Percentiles rank a stretch among this genome's conserved stretches.
Evolutionary conservation across 2,888 invertebrate genomes (phyloP).

Genomic region (Cerastis rubricosa): DNA sequence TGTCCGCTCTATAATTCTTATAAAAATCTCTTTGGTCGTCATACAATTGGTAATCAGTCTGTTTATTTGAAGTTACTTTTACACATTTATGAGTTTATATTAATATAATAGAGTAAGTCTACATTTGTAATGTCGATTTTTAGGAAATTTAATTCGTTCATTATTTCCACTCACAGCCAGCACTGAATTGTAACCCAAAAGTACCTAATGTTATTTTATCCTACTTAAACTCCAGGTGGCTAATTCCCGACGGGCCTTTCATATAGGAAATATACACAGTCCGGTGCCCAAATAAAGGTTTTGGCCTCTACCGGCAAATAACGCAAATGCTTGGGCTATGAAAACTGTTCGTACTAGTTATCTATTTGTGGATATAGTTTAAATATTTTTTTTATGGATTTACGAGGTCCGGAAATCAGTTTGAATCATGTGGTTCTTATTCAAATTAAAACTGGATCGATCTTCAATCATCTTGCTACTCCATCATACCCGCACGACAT

Average conservation of each 20-base stretch:
- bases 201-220: slow-evolving; percentile 7
- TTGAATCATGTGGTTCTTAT: not conserved
- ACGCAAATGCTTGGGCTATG: not conserved
- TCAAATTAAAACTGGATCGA: not conserved
- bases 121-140: not conserved
- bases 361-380: slow-evolving; percentile 10
- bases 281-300: slow-evolving; percentile 23
- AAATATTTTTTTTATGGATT: not conserved
- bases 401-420: not conserved
- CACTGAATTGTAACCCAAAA: not conserved
- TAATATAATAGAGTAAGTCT: too few relatives aligned
- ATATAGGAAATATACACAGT: slow-evolving; percentile 10
- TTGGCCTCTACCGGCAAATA: not conserved
- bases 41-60: not conserved
- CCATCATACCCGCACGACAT: not conserved
- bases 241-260: not conserved
- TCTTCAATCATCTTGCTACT: not conserved
- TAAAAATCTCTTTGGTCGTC: not conserved
- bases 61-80: not conserved
- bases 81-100: too few relatives aligned
- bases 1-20: too few relatives aligned
- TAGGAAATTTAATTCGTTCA: not conserved
- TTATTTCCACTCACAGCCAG: not conserved
- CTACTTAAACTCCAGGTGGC: not conserved
- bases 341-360: slow-evolving; percentile 15